A percentile compares a stretch with the other conserved stretches of the same genome.
Evolutionary conservation across 2,113 vertebrate genomes (phyloP).

Genomic region (Halcyon senegalensis): DNA sequence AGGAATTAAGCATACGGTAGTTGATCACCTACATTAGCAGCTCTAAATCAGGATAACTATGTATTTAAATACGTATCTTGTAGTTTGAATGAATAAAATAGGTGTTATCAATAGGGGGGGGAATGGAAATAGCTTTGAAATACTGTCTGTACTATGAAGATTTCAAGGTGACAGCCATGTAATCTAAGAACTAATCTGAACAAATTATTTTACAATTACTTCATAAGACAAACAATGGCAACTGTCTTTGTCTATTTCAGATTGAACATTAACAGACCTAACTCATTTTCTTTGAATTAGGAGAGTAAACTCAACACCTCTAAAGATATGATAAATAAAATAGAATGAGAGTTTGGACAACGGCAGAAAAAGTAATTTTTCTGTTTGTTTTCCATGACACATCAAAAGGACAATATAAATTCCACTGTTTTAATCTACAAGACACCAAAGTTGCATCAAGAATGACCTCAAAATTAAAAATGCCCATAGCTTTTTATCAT

Average conservation of each 20-base stretch:
- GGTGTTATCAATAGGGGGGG: background rate
- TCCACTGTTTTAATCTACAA: background rate
- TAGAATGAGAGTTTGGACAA: fast-evolving
- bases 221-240: background rate
- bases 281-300: background rate
- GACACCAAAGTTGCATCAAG: background rate
- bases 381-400: background rate
- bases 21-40: background rate
- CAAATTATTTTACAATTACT: background rate
- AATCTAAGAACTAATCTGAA: background rate
- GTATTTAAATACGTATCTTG: background rate
- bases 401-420: background rate
- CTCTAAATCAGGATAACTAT: background rate
- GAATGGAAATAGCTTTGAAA: background rate
- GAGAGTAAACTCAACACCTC: background rate
- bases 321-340: background rate
- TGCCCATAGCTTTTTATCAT: background rate
- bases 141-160: background rate
- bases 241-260: background rate
- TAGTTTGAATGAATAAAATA: background rate
- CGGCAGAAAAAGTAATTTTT: background rate
- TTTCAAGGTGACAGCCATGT: background rate
- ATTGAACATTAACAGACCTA: background rate
- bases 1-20: background rate
- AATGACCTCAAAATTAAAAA: background rate